phyloP scores from a whole-genome alignment of 2,888 invertebrate genomes.

The Nymphalis c-album region DNA sequence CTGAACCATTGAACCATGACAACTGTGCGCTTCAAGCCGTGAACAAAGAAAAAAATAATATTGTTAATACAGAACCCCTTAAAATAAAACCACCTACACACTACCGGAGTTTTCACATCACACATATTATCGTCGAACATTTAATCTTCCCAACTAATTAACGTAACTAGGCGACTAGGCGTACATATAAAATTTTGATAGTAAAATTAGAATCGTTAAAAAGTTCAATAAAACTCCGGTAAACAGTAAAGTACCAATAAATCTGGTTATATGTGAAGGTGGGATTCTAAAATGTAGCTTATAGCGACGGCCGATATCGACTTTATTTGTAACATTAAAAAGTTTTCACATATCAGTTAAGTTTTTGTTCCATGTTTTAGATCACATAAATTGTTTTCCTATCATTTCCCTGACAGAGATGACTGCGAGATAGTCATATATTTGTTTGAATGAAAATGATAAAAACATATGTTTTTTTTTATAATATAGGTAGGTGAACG shows the following conservation, averaged over 20 bases:
- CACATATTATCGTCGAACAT: slow-evolving; percentile 41
- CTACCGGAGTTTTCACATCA: slow-evolving; percentile 17
- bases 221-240: slow-evolving; percentile 57
- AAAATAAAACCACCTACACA: slow-evolving; percentile 5
- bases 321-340: slow-evolving; percentile 40
- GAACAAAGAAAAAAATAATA: slow-evolving; percentile 7
- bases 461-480: no score
- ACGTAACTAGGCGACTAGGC: slow-evolving; percentile 57
- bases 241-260: slow-evolving; percentile 57
- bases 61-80: slow-evolving; percentile 28
- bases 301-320: slow-evolving; percentile 27
- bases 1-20: slow-evolving; percentile 9
- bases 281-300: slow-evolving; percentile 22
- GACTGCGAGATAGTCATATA: background rate
- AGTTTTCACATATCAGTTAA: slow-evolving; percentile 34
- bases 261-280: slow-evolving; percentile 59
- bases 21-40: background rate
- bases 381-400: slow-evolving; percentile 11
- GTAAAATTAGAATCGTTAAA: slow-evolving; percentile 68
- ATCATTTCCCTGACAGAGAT: background rate
- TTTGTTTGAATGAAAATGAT: background rate
- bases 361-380: slow-evolving; percentile 24
- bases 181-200: slow-evolving; percentile 56
- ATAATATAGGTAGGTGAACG: no score
- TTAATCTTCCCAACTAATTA: slow-evolving; percentile 72